These are phyloP conservation scores for Archips crataeganus DNA, from an alignment of 2,888 invertebrate genomes.

Conservation along the genomic window DNA sequence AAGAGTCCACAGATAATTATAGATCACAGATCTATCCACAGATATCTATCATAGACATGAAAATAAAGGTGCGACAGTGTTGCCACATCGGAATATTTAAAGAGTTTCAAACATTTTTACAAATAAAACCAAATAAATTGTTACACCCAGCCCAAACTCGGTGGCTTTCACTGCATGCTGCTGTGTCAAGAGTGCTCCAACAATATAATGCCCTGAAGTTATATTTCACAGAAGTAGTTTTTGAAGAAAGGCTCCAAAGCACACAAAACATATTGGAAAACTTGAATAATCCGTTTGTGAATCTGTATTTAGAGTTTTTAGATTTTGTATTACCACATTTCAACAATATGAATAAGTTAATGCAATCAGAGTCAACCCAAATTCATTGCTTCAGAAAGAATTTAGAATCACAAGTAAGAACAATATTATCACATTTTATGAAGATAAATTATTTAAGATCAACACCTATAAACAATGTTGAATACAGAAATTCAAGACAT, in stretches of 20 bases:
- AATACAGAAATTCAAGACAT: too few relatives aligned
- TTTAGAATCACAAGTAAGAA: constrained; percentile 13
- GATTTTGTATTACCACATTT: constrained; percentile 20
- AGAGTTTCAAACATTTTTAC: constrained; percentile 20
- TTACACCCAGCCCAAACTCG: constrained; percentile 20
- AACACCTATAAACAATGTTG: too few relatives aligned
- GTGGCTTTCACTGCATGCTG: constrained; percentile 24
- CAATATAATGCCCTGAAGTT: constrained; percentile 27
- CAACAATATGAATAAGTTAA: constrained; percentile 21
- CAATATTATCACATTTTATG: not conserved
- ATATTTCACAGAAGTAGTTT: constrained; percentile 14
- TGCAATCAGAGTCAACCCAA: constrained; percentile 18
- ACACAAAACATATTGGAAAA: constrained; percentile 14
- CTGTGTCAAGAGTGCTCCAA: constrained; percentile 19
- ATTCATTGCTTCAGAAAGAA: constrained; percentile 11
- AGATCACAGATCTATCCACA: too few relatives aligned
- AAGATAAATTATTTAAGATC: too few relatives aligned
- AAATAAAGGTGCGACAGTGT: too few relatives aligned
- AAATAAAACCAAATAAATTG: constrained; percentile 21
- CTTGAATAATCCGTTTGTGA: constrained; percentile 26
- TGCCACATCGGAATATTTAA: constrained; percentile 18
- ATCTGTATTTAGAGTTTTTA: constrained; percentile 11
- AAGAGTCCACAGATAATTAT: too few relatives aligned
- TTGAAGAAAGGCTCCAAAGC: constrained; percentile 5
- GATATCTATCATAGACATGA: too few relatives aligned